Evolutionary conservation across 2,797 vertebrate species (phyloP), one percentile per base, ranked within the genome.

Genomic region (Vireo griseus): DNA sequence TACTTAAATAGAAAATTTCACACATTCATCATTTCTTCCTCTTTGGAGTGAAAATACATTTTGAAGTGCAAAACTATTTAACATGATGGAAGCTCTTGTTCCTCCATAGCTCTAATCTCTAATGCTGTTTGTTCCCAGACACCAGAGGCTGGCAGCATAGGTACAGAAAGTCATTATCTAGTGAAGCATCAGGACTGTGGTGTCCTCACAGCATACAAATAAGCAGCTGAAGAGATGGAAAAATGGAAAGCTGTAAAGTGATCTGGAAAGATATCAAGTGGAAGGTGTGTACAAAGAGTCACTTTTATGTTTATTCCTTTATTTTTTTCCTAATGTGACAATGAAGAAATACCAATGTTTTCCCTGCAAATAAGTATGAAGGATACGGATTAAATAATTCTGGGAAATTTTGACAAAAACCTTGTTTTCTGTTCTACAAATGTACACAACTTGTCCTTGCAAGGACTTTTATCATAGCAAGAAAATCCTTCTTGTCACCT

Each of bases 241-340:
- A 94, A 94, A 94, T 88, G 91, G 91, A 90, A 89, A 93, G 87
- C 26, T 81, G 94, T 93, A 94, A 96, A 86, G 58, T 83, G 89
- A 97, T 94, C 86, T 2, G 26, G 84, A 91, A 85, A 80, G 88
- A 68, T 93, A 94, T 62, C 94, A 69, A 86, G 68, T 88, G 45
- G 42, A 78, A 92, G n/a, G 29, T 45, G n/a, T 35, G 44, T 37
- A 39, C 2, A 1, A 47, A 77, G 18, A 85, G 13, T 26, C 58
- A 29, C 72, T 86, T 94, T 89, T 95, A 65, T 47, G 54, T 54
- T 80, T 90, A 83, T 91, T 89, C 47, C 31, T 91, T 89, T 92
- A 51, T 69, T 89, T 83, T 83, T 69, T 68, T 31, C 24, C 37
- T 73, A 13, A 21, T 16, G 21, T 58, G 19, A 2, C 29, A 77